phyloP scores from a whole-genome alignment of 1,140 invertebrate genomes.

The Ruditapes philippinarum region DNA sequence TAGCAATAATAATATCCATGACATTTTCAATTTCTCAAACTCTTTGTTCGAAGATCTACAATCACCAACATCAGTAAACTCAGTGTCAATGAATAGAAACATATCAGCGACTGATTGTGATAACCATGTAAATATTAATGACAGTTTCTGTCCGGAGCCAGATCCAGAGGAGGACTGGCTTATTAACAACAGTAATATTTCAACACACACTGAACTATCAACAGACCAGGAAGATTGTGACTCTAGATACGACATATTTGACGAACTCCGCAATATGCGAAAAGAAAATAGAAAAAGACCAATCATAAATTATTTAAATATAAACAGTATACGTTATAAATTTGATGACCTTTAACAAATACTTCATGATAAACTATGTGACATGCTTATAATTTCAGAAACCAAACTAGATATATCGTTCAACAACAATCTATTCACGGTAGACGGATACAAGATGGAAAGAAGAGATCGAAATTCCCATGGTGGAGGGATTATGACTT shows the following conservation, averaged over 20 bases:
- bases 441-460: slow-evolving; percentile 15
- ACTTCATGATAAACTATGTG: neutral
- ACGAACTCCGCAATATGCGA: neutral
- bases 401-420: slow-evolving; percentile 35
- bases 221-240: neutral
- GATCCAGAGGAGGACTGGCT: neutral
- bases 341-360: neutral
- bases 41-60: neutral
- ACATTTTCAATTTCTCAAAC: no score
- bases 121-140: neutral
- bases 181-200: neutral
- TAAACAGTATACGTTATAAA: slow-evolving; percentile 40
- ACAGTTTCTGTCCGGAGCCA: neutral
- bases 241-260: neutral
- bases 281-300: neutral
- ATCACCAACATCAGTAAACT: no score
- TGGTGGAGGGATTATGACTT: slow-evolving; percentile 30
- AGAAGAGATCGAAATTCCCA: slow-evolving; percentile 34
- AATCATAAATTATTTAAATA: neutral
- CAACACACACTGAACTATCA: no score
- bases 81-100: no score
- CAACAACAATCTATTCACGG: neutral
- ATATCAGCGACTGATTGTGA: no score
- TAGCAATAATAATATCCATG: no score
- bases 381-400: neutral